Conservation (phyloP, 2,113 vertebrate species). For the Xenus cinereus region DNA sequence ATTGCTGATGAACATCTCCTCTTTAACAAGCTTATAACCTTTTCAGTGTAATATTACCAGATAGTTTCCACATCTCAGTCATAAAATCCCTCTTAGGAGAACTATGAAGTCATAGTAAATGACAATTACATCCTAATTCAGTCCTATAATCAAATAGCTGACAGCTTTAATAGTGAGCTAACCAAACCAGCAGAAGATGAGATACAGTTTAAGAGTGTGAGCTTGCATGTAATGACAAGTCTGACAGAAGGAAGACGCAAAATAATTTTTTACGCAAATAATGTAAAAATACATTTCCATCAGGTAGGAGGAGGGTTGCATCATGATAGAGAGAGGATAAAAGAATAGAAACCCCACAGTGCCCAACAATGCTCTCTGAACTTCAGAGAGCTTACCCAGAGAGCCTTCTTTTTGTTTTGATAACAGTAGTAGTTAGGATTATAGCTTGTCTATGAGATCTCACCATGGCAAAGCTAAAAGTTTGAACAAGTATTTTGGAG, state of each 20-base stretch:
- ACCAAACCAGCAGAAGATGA: neutral
- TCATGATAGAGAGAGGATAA: neutral
- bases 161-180: neutral
- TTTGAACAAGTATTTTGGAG: neutral
- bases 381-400: neutral
- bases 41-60: neutral
- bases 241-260: neutral
- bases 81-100: neutral
- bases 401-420: neutral
- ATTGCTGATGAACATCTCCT: neutral
- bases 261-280: no score
- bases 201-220: neutral
- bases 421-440: neutral
- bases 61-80: neutral
- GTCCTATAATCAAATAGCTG: neutral
- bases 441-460: neutral
- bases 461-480: neutral
- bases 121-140: neutral
- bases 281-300: fast-evolving
- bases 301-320: neutral
- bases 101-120: neutral
- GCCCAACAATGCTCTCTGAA: neutral
- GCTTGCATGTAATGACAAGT: neutral
- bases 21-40: neutral
- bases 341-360: neutral